Base-by-base conservation (phyloP, 2,888 invertebrate species). In the Orchesella flavescens region DNA sequence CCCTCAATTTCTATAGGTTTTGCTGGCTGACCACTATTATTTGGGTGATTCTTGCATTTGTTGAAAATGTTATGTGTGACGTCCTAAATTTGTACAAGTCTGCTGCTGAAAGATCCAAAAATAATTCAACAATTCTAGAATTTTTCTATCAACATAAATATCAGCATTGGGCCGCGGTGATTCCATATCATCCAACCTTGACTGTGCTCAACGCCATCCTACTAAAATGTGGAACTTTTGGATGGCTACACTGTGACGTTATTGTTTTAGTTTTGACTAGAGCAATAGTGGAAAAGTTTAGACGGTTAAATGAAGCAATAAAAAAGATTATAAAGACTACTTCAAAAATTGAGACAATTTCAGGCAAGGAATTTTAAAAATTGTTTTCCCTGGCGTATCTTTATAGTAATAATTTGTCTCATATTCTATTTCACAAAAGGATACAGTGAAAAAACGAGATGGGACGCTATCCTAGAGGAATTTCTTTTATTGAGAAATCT, bases 381-480 rank as follows among this genome's bases (percentile, higher is more conserved):
- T n/a, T n/a, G n/a, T 34, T 34, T 34, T 34, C 34, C 7, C 34
- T 34, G 34, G n/a, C n/a, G n/a, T n/a, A n/a, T n/a, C n/a, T n/a
- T n/a, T n/a, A n/a, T n/a, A n/a, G n/a, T n/a, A n/a, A n/a, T n/a
- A n/a, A n/a, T n/a, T n/a, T n/a, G n/a, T n/a, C n/a, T n/a, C n/a
- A n/a, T n/a, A n/a, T n/a, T n/a, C n/a, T n/a, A n/a, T n/a, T n/a
- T n/a, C n/a, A n/a, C n/a, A n/a, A n/a, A n/a, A n/a, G n/a, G n/a
- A n/a, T n/a, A n/a, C n/a, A n/a, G n/a, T 7, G 34, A 34, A 34
- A 34, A 2, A 34, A 34, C 10, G n/a, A 10, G 34, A 15, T 75
- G 65, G 75, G 65, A 65, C n/a, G 44, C 17, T 15, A 13, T 74
- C 15, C 46, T 53, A 1, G 46, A 65, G 9, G 23, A 65, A 17